Evolutionary conservation across 2,113 vertebrate genomes (phyloP), one percentile per base, ranked within the genome.

Genomic region (Maylandia zebra): DNA sequence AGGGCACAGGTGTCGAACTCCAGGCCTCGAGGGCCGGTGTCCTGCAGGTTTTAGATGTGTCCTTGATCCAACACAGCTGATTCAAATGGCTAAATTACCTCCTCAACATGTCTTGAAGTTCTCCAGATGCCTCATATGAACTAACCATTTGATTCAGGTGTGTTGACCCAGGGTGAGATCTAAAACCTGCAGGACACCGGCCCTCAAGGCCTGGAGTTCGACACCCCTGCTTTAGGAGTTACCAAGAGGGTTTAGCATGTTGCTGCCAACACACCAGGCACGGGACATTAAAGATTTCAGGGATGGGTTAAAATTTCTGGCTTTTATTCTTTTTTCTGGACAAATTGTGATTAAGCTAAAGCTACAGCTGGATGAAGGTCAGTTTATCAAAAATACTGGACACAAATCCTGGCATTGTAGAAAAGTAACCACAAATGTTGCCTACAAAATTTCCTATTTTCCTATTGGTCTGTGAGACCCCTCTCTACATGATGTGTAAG

Each of bases 211-310:
- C 34, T 36, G 34, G 34, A 36, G 34, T 36, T 36, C 34, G 8
- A 36, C 34, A 36, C 8, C 34, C 34, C 34, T 36, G 8, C 34
- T 66, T 66, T 38, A n/a, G 34, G 61, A 11, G 34, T 66, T 66
- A 4, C 7, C 34, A 22, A 22, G 19, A 38, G 0, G 19, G 34
- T 38, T 38, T 13, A 0, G 0, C n/a, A 43, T 43, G 38, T 71
- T 71, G 36, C 66, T 71, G 7, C 61, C 32, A 36, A 38, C 10
- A 11, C n/a, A 69, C 36, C 36, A 41, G n/a, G n/a, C 64, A 24
- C 1, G 0, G n/a, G 7, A 41, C 0, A 41, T 69, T 69, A 5
- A 69, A 69, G 34, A 36, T 69, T 69, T 69, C 64, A 69, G 2
- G 64, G 36, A 38, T 69, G 2, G 36, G 22, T 71, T 43, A 22